phyloP scores from a whole-genome alignment of 1,140 invertebrate species.

The Ceratina australensis region DNA sequence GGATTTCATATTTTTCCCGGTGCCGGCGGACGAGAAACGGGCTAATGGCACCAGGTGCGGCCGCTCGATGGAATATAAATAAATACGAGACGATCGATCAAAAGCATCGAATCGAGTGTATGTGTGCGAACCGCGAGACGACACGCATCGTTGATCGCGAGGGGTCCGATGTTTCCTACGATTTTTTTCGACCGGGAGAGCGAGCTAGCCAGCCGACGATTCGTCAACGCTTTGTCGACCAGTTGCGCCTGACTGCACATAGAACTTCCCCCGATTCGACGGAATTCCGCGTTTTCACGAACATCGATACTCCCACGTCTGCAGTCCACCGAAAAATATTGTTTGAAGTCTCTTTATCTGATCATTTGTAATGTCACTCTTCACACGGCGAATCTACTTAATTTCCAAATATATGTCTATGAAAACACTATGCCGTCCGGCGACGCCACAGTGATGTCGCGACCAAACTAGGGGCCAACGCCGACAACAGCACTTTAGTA shows the following conservation, averaged over 20 bases:
- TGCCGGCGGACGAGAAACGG: constrained; percentile 52
- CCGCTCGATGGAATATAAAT: constrained; percentile 67
- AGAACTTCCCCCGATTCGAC: constrained; percentile 9
- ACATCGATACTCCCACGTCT: not conserved
- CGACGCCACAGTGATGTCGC: too few species aligned
- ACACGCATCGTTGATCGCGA: constrained; percentile 56
- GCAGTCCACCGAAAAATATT: not conserved
- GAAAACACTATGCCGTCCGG: too few species aligned
- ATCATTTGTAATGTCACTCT: too few species aligned
- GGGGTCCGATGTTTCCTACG: not conserved
- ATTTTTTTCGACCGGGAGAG: constrained; percentile 7
- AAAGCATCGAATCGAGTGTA: constrained; percentile 50
- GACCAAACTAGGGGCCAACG: too few species aligned
- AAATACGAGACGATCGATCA: constrained; percentile 69
- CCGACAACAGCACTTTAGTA: too few species aligned
- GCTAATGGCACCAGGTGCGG: constrained; percentile 65
- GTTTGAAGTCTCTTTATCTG: not conserved
- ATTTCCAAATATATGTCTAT: too few species aligned
- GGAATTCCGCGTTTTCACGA: not conserved
- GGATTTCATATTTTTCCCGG: constrained; percentile 55
- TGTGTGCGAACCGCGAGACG: constrained; percentile 39
- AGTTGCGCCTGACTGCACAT: constrained; percentile 17
- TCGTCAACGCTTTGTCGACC: constrained; percentile 50
- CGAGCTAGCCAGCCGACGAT: constrained; percentile 13
- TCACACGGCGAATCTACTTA: too few species aligned